Conservation (phyloP, 1,140 invertebrate genomes). For the Drosophila burlai region DNA sequence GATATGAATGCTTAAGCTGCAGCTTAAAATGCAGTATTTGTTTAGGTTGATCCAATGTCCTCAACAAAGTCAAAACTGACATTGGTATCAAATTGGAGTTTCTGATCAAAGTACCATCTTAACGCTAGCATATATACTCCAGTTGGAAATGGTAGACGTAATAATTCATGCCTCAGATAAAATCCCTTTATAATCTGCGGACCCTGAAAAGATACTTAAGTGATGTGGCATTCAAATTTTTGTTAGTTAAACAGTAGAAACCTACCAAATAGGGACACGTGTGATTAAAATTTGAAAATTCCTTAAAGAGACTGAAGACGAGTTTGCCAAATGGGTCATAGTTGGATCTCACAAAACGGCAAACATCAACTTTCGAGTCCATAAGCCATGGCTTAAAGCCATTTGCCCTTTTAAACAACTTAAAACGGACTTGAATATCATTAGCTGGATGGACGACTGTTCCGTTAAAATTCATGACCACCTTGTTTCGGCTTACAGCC, state of each 20-base stretch:
- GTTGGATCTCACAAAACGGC: neutral
- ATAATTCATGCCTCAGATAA: neutral
- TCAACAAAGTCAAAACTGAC: conserved; percentile 1
- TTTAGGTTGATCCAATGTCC: no score
- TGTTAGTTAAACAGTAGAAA: no score
- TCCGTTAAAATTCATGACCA: neutral
- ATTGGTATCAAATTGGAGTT: neutral
- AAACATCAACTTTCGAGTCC: conserved; percentile 5
- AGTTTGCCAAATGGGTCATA: conserved; percentile 18
- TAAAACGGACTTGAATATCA: neutral
- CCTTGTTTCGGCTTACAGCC: no score
- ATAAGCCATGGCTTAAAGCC: conserved; percentile 45
- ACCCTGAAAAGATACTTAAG: no score
- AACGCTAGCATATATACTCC: conserved; percentile 25
- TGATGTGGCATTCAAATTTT: no score
- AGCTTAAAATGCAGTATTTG: no score
- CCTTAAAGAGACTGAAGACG: conserved; percentile 16
- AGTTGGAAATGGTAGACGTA: conserved; percentile 17
- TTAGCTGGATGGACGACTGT: neutral
- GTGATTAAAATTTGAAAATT: neutral
- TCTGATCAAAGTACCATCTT: conserved; percentile 16
- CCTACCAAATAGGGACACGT: conserved; percentile 32
- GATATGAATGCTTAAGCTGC: no score
- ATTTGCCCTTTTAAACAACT: conserved; percentile 15
- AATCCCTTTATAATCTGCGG: conserved; percentile 19